Base-by-base conservation (phyloP, 1,140 invertebrate species). In the Drosophila punjabiensis region DNA sequence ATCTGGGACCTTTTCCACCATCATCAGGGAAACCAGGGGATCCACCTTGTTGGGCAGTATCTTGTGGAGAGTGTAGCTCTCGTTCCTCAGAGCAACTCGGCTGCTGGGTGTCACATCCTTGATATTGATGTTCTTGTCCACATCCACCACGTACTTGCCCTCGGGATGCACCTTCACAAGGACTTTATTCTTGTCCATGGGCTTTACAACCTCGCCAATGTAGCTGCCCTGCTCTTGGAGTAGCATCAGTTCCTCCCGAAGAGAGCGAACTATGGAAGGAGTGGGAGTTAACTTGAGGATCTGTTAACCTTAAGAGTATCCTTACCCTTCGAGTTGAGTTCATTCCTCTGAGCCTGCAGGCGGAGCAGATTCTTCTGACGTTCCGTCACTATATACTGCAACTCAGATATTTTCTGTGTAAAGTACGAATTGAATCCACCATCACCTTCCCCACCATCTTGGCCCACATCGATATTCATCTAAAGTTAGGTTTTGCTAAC, bases 181-280 rank as follows among this genome's bases (percentile, higher is more conserved):
- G 3, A 99, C 99, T 94, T 99, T 99, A 93, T 99, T 99, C 93
- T 99, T 99, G 93, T 99, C 99, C 99, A 99, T 99, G 0, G 98
- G 98, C 93, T 99, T 99, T 0, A 99, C 98, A 30, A 99, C 99
- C 94, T 99, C 99, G 5, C 99, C 99, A 5, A 99, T 99, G 94
- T 99, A 99, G 13, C 98, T 99, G 9, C 99, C 99, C 94, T 99
- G 99, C 92, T 99, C 99, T 94, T 99, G 99, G 16, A 99, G 94
- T 9, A 99, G 95, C 94, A 99, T 98, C 1, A 99, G 94, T 92
- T 99, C 99, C 94, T 99, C 99, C n/a, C 99, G 95, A 39, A 99
- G 94, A 97, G 99, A 98, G 56, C 99, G 96, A 30, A 99, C 99
- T 98, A 83, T 39, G 79, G 86, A 48, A 52, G 5, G 7, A n/a